Base-by-base conservation (phyloP, 1,140 invertebrate genomes). In the Sesamia nonagrioides region DNA sequence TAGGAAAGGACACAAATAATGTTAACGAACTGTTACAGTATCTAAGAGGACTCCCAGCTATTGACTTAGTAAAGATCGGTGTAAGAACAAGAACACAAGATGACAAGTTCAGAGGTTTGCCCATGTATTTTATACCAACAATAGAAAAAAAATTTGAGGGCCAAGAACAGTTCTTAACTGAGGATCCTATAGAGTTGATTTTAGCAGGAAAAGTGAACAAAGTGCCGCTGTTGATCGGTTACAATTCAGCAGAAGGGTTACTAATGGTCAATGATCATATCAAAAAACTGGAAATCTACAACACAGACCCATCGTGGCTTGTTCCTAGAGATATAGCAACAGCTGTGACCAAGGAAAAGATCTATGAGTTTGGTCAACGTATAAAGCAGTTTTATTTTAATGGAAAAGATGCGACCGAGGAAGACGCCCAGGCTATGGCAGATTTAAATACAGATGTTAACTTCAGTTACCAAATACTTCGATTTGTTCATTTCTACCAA, bases 221-320 rank as follows among this genome's bases (percentile, higher is more conserved):
- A 74, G 92, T 97, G 13, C 96, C 97, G 0, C 90, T 96, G 17
- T 94, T 97, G 7, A 83, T 96, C 17, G 97, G 97, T 0, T 95
- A 96, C 52, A 96, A 95, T 84, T 90, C 84, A 17, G 87, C 92
- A 13, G 97, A 97, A 93, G 96, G 96, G 15, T 82, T 96, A 11
- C 77, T 95, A 0, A 82, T 95, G 9, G 78, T 95, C 7, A 79
- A 78, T 42, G 82, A 83, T 68, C 78, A 83, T 9, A 45, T 88
- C 21, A 91, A 85, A 79, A 94, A 90, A 82, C 42, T 83, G 6
- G 82, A 91, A n/a, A 74, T 86, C 48, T 81, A 88, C n/a, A 91
- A 93, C 33, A 83, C 91, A 40, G 69, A 91, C 72, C 89, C 92
- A 15, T 87, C 88, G 37, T 87, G 83, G 69, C 84, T 90, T 61